A percentile compares a stretch with the other conserved stretches of the same genome.
Conservation (phyloP, 2,113 vertebrate genomes). For the Tilapia sparmanii region DNA sequence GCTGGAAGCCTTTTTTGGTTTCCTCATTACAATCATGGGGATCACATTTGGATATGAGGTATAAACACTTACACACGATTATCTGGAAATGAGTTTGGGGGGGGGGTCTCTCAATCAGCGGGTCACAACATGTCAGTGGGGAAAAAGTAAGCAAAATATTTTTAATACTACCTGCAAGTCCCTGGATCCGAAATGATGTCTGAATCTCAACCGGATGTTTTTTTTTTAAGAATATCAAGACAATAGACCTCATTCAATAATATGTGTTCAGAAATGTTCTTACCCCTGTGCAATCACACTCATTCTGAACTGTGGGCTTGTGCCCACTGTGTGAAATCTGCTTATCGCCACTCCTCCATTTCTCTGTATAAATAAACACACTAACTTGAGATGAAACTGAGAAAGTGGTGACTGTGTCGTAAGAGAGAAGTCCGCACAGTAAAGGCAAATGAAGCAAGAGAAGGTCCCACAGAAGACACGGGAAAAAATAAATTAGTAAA, state of each 20-base stretch:
- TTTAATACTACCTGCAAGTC: background rate
- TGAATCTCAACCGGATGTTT: background rate
- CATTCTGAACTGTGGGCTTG: background rate
- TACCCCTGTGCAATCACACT: rapidly evolving
- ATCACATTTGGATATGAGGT: slow-evolving; percentile 95
- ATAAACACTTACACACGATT: background rate
- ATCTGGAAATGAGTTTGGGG: background rate
- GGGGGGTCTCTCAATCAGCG: background rate
- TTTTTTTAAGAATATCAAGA: background rate
- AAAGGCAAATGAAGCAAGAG: background rate
- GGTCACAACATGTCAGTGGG: background rate
- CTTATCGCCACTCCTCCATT: background rate
- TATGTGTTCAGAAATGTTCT: background rate
- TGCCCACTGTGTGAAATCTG: background rate
- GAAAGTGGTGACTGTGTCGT: background rate
- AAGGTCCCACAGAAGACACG: background rate
- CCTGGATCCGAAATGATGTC: rapidly evolving
- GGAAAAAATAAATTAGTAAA: background rate
- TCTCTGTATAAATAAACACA: background rate
- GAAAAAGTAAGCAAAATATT: background rate
- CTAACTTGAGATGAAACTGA: background rate
- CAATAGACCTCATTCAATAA: background rate
- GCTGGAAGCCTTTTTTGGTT: slow-evolving; percentile 90
- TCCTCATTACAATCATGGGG: slow-evolving; percentile 94
- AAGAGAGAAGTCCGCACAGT: background rate